Evolutionary conservation across 2,888 invertebrate genomes (phyloP), one percentile per base, ranked within the genome.

Genomic region (Bombyx huttoni): DNA sequence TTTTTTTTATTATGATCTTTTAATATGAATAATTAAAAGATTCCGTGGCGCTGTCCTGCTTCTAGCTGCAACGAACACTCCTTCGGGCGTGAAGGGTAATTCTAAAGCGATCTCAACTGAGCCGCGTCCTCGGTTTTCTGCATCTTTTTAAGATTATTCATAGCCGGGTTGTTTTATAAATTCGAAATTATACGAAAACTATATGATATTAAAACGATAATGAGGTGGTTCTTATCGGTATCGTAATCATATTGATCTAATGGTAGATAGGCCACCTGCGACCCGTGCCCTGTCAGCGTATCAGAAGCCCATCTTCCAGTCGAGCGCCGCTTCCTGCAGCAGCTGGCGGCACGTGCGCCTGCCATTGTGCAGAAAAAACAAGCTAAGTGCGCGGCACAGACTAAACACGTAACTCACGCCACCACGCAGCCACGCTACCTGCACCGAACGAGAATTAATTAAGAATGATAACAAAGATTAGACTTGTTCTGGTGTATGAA

Each of bases 311-410:
- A 77, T 76, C 77, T 81, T 81, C 79, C 84, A 80, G 67, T 71
- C 74, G 78, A 81, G 76, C 71, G 81, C 63, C 69, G 68, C 81
- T 86, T 87, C 87, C 86, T 79, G 84, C 71, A 73, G 59, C 86
- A 87, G 78, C 78, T 85, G 86, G 79, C 70, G 73, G 82, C 85
- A 78, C 85, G 85, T 80, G 86, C 85, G 85, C 84, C 12, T 48
- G 61, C 63, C 63, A 56, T 58, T 58, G 63, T 61, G 68, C 68
- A 56, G 57, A 62, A 67, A 64, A 65, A 64, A 56, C 62, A 60
- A 58, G 59, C 62, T 57, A 54, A 62, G 59, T 56, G 58, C 58
- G 52, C 50, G 58, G 34, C 76, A 78, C 70, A 78, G 74, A 78
- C 61, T 70, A 76, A 61, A 58, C 58, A 40, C 3, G 40, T 40